Conservation (phyloP, 2,888 invertebrate species). For the Lycophotia porphyrea region DNA sequence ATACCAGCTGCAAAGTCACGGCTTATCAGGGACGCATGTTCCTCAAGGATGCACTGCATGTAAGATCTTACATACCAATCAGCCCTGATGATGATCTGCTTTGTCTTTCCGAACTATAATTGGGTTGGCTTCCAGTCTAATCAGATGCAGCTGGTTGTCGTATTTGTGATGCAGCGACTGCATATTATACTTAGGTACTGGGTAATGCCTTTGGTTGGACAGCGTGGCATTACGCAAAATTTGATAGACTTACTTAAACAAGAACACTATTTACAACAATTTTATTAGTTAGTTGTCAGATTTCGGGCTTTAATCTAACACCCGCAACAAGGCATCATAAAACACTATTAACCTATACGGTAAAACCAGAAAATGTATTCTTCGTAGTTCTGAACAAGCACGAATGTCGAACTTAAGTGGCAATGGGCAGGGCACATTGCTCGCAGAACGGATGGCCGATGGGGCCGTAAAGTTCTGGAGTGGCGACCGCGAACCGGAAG, state of each 20-base stretch:
- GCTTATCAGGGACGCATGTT: conserved; percentile 83
- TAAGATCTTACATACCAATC: conserved; percentile 61
- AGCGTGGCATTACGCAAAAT: background rate
- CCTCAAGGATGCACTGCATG: conserved; percentile 77
- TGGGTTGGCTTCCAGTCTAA: background rate
- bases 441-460: too few relatives aligned
- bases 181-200: background rate
- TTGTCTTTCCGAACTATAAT: background rate
- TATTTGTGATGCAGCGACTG: background rate
- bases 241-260: background rate
- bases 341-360: background rate
- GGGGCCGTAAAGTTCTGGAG: too few relatives aligned
- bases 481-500: too few relatives aligned
- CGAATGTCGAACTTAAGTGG: too few relatives aligned
- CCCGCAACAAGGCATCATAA: too few relatives aligned
- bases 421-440: too few relatives aligned
- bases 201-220: background rate
- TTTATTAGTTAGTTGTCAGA: background rate
- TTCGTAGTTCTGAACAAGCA: background rate
- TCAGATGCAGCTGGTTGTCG: background rate
- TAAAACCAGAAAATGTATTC: background rate
- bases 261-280: background rate
- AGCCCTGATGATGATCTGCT: background rate
- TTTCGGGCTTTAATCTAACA: background rate
- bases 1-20: conserved; percentile 81